Evolutionary conservation across 2,797 vertebrate genomes (phyloP).

Genomic region (Anguilla megastoma): DNA sequence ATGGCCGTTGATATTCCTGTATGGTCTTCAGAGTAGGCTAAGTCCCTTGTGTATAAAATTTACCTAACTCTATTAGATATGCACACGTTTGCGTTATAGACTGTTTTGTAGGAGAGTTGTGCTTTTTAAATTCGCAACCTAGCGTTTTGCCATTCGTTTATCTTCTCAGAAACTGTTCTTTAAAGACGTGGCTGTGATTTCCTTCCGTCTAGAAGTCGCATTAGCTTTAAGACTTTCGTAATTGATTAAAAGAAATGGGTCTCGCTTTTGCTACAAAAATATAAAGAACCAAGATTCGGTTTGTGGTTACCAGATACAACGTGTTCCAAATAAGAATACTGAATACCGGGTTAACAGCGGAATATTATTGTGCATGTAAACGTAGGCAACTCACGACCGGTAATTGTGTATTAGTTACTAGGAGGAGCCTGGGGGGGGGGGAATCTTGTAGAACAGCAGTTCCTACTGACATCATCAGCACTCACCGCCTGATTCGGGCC

Average conservation of each 20-base stretch:
- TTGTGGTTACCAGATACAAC: background rate
- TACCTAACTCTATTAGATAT: too few relatives aligned
- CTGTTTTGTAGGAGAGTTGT: too few relatives aligned
- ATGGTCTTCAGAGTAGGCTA: too few relatives aligned
- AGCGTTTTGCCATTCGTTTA: too few relatives aligned
- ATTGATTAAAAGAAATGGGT: background rate
- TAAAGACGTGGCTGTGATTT: background rate
- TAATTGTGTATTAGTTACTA: constrained; percentile 38
- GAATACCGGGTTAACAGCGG: background rate
- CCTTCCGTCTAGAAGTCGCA: background rate
- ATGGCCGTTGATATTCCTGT: too few relatives aligned
- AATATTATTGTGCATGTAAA: constrained; percentile 15
- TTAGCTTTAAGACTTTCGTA: background rate
- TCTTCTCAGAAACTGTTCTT: too few relatives aligned
- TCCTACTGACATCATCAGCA: constrained; percentile 36
- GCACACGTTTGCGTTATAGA: too few relatives aligned
- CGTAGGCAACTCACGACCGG: background rate
- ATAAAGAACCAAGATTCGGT: background rate
- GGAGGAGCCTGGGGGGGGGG: constrained; percentile 32
- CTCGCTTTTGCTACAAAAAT: background rate
- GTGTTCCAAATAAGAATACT: background rate
- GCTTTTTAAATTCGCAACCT: too few relatives aligned
- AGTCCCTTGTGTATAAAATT: too few relatives aligned
- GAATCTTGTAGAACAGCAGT: constrained; percentile 34
- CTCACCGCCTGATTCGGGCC: constrained; percentile 35